Percentiles rank a stretch among this genome's conserved stretches.
These are phyloP conservation scores for Lanius ludovicianus DNA, from an alignment of 2,113 vertebrate genomes.

Conservation along the genomic window DNA sequence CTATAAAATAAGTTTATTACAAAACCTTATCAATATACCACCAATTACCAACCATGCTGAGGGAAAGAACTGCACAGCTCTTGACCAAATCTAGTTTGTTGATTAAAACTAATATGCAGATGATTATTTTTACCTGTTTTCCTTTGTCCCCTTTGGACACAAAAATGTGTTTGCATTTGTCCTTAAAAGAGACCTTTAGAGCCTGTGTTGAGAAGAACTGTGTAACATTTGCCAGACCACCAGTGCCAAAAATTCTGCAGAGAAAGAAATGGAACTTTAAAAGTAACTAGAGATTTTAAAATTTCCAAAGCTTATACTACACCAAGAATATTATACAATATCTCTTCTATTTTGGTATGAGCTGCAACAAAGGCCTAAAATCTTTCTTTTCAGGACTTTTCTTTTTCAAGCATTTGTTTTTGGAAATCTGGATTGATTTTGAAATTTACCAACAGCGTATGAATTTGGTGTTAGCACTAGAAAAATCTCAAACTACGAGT, in stretches of 20 bases:
- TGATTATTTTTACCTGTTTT: constrained; percentile 63
- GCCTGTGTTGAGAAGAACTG: constrained; percentile 63
- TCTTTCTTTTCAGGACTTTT: background rate
- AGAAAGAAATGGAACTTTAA: constrained; percentile 7
- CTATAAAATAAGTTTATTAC: background rate
- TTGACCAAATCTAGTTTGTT: background rate
- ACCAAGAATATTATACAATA: background rate
- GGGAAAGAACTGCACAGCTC: background rate
- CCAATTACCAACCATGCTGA: background rate
- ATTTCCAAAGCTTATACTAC: background rate
- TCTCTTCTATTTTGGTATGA: background rate
- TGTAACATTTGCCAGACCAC: constrained; percentile 52
- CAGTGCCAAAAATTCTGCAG: constrained; percentile 56
- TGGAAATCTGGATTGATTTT: background rate
- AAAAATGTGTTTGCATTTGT: constrained; percentile 67
- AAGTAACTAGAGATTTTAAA: background rate
- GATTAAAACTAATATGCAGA: background rate
- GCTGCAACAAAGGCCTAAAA: background rate
- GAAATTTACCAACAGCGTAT: background rate
- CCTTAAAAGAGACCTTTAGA: constrained; percentile 73
- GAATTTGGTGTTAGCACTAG: background rate
- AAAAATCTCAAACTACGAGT: background rate
- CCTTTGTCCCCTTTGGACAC: constrained; percentile 57
- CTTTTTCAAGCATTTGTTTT: background rate
- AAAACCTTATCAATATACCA: background rate